These are phyloP conservation scores for Plestiodon gilberti DNA, from an alignment of 2,113 vertebrate species.

Conservation along the genomic window DNA sequence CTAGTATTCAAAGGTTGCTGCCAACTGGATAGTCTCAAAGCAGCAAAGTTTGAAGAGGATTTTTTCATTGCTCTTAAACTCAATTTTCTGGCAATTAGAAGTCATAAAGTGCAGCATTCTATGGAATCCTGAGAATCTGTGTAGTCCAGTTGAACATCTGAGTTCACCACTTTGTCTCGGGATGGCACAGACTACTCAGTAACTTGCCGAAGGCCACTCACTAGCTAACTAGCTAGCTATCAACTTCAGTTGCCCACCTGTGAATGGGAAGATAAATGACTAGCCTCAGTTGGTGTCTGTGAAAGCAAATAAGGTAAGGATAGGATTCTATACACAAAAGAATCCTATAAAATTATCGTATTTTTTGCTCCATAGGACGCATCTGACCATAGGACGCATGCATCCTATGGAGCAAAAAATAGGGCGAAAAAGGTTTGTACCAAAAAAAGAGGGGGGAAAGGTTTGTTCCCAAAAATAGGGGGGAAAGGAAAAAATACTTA, in stretches of 20 bases:
- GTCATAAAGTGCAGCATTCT: not conserved
- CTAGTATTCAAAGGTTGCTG: slow-evolving; percentile 26
- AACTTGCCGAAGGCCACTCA: not conserved
- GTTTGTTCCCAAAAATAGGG: no score
- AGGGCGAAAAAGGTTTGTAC: no score
- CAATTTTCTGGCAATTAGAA: not conserved
- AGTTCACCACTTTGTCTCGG: not conserved
- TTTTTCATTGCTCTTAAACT: not conserved
- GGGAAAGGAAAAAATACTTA: no score
- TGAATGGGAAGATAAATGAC: not conserved
- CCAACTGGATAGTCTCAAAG: slow-evolving; percentile 22
- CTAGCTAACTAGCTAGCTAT: not conserved
- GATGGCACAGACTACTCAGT: not conserved
- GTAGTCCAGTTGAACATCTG: no score
- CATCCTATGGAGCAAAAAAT: no score
- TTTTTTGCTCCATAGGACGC: no score
- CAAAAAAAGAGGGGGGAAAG: no score
- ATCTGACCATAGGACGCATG: no score
- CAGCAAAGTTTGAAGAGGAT: not conserved
- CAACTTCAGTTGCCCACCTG: not conserved
- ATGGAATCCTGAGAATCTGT: not conserved
- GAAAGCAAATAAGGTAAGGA: not conserved
- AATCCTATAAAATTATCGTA: no score
- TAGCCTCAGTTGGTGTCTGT: not conserved
- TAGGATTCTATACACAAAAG: no score